Conservation (phyloP, 2,888 invertebrate genomes). For the Nemotelus nigrinus region DNA sequence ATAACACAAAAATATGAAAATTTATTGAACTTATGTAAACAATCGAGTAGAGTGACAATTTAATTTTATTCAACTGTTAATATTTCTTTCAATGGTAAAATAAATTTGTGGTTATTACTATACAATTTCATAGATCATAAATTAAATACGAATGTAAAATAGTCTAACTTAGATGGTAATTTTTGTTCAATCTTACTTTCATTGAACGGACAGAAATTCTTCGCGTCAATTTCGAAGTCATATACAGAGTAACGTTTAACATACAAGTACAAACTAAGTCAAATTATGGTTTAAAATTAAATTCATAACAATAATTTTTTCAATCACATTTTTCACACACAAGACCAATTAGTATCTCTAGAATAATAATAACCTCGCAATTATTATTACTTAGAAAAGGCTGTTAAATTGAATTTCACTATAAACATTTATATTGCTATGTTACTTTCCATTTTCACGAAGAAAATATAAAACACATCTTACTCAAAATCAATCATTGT, state of each 20-base stretch:
- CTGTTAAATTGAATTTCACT: not conserved
- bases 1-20: too few species aligned
- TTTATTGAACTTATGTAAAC: too few species aligned
- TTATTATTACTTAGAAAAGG: conserved; percentile 12
- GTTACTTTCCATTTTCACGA: conserved; percentile 11
- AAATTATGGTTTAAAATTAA: not conserved
- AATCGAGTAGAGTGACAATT: too few species aligned
- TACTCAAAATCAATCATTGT: not conserved
- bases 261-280: not conserved
- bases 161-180: too few species aligned
- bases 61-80: not conserved
- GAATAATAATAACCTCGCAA: conserved; percentile 9
- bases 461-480: conserved; percentile 7
- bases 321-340: conserved; percentile 31
- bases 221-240: not conserved
- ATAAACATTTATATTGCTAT: conserved; percentile 2
- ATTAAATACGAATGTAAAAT: too few species aligned
- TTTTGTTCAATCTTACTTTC: not conserved
- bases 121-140: too few species aligned
- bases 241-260: not conserved
- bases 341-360: not conserved
- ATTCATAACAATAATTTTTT: not conserved
- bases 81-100: not conserved
- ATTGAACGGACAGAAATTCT: not conserved
- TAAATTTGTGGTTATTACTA: not conserved